phyloP scores from a whole-genome alignment of 2,113 vertebrate species.

The Xenopus tropicalis region UCB_Xtro_10.0 CM004443.2:15007001-15007500 shows the following conservation, averaged over 20 bases:
- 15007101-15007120: too few species aligned
- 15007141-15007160: not conserved
- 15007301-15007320: not conserved
- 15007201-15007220: not conserved
- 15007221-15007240: not conserved
- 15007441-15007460: slow-evolving; percentile 18
- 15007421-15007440: slow-evolving; percentile 19
- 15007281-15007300: slow-evolving; percentile 10
- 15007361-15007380: slow-evolving; percentile 35
- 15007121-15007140: not conserved
- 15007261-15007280: not conserved
- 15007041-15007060: too few species aligned
- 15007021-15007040: too few species aligned
- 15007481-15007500: slow-evolving; percentile 13
- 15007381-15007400: slow-evolving; percentile 29
- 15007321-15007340: slow-evolving; percentile 17
- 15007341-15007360: slow-evolving; percentile 27
- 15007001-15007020: too few species aligned
- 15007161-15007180: not conserved
- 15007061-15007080: too few species aligned
- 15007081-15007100: too few species aligned
- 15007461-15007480: slow-evolving; percentile 33
- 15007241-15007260: slow-evolving; percentile 6
- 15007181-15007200: not conserved
- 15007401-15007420: slow-evolving; percentile 10